Conservation (phyloP, 37 sponge, comb jelly and placozoan species). For the Oopsacas minuta region DNA sequence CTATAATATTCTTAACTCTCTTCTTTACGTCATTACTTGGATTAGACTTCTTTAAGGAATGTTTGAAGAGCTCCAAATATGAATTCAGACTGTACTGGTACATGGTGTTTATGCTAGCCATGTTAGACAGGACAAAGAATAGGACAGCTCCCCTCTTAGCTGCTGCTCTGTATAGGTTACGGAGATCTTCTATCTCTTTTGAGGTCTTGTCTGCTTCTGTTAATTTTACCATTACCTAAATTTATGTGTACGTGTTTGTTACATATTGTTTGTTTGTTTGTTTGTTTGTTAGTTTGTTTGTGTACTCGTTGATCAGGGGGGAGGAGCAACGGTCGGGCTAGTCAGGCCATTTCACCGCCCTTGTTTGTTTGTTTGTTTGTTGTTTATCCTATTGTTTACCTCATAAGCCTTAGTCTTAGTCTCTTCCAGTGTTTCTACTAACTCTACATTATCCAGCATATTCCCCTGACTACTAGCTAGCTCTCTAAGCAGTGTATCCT, state of each 20-base stretch:
- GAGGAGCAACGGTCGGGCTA: no score
- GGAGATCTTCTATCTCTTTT: constrained; percentile 68
- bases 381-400: constrained; percentile 29
- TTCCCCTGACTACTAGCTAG: constrained; percentile 94
- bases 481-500: constrained; percentile 94
- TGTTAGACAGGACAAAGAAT: constrained; percentile 93
- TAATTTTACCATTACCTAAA: constrained; percentile 79
- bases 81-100: constrained; percentile 95
- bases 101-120: constrained; percentile 96
- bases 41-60: constrained; percentile 68
- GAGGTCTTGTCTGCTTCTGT: constrained; percentile 66
- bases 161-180: constrained; percentile 92
- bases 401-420: constrained; percentile 95
- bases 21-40: constrained; percentile 82
- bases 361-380: no score
- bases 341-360: no score
- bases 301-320: no score
- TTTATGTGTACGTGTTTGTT: no score
- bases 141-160: constrained; percentile 92
- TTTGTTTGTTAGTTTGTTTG: no score
- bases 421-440: constrained; percentile 90
- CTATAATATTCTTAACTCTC: constrained; percentile 84
- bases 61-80: constrained; percentile 86
- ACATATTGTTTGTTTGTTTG: background rate
- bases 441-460: constrained; percentile 96